Percentiles rank a stretch among this genome's conserved stretches.
These are phyloP conservation scores for Urophycis tenuis DNA, from an alignment of 2,797 vertebrate genomes.

Conservation along the genomic window DNA sequence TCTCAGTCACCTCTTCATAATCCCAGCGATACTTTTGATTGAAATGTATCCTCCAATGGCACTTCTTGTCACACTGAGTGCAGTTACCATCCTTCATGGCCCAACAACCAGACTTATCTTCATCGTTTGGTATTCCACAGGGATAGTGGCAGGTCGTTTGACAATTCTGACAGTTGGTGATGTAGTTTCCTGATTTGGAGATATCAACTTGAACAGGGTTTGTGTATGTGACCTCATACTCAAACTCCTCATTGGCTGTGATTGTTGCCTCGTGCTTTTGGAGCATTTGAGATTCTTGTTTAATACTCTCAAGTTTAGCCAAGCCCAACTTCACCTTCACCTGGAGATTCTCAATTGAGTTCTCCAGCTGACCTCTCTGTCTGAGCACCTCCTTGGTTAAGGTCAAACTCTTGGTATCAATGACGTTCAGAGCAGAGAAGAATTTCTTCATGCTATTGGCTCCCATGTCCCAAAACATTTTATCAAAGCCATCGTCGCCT, in stretches of 20 bases:
- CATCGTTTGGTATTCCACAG: background rate
- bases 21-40: slow-evolving; percentile 35
- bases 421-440: slow-evolving; percentile 15
- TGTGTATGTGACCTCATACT: background rate
- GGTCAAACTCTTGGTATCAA: slow-evolving; percentile 27
- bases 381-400: slow-evolving; percentile 31
- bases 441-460: slow-evolving; percentile 34
- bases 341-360: slow-evolving; percentile 23
- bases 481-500: slow-evolving; percentile 10
- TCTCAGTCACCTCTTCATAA: slow-evolving; percentile 7
- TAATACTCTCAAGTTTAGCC: slow-evolving; percentile 30
- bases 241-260: slow-evolving; percentile 31
- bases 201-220: background rate
- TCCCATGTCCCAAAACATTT: slow-evolving; percentile 49
- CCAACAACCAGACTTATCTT: accelerated
- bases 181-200: background rate
- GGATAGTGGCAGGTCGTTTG: slow-evolving; percentile 36
- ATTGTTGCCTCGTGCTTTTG: slow-evolving; percentile 23
- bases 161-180: slow-evolving; percentile 41
- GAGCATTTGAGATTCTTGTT: slow-evolving; percentile 1
- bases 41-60: slow-evolving; percentile 18
- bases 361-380: slow-evolving; percentile 20
- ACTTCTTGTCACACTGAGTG: slow-evolving; percentile 23
- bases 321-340: slow-evolving; percentile 10
- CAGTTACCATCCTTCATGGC: slow-evolving; percentile 36